Evolutionary conservation across 2,888 invertebrate species (phyloP), one percentile per base, ranked within the genome.

Genomic region (Unio pictorum): DNA sequence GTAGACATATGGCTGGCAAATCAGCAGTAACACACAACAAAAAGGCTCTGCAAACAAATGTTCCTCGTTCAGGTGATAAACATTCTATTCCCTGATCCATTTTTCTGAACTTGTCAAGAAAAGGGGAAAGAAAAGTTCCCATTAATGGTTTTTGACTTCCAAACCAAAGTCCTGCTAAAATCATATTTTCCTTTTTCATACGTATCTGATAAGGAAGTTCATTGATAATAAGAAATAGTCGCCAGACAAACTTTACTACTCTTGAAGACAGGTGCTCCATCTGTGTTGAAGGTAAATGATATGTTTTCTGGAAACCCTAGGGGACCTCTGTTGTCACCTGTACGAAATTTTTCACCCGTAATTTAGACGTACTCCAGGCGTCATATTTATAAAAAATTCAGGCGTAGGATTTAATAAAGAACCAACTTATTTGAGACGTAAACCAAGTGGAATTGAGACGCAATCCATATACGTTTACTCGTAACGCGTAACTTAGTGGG

Each of bases 181-280:
- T 65, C 74, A 74, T 69, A 55, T 72, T 72, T 65, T 74, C 74
- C 64, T 69, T 67, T 34, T 58, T 59, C 55, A 74, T 66, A 61
- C 72, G 64, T 18, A 65, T 7, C 45, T 65, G 61, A 26, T 62
- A 68, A 1, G 61, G 67, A 7, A 75, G 60, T 58, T 73, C 75
- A 71, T 75, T 75, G 17, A 75, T 70, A 11, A 63, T 15, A 23
- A 75, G 55, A 57, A 66, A 72, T 17, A 72, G 11, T n/a, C 72
- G 75, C 75, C 75, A 75, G 26, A 75, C 62, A 70, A 15, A 70
- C 30, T 20, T 69, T 75, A 23, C 68, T 68, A 54, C 72, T 23
- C 23, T 23, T 23, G 23, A 23, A 23, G 23, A 23, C 23, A 23
- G 23, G 23, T 23, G 23, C 23, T 23, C 23, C 23, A 23, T 23